Percentiles rank a stretch among this genome's conserved stretches.
phyloP scores from a whole-genome alignment of 1,140 invertebrate species.

The Drosophila bipectinata region DNA sequence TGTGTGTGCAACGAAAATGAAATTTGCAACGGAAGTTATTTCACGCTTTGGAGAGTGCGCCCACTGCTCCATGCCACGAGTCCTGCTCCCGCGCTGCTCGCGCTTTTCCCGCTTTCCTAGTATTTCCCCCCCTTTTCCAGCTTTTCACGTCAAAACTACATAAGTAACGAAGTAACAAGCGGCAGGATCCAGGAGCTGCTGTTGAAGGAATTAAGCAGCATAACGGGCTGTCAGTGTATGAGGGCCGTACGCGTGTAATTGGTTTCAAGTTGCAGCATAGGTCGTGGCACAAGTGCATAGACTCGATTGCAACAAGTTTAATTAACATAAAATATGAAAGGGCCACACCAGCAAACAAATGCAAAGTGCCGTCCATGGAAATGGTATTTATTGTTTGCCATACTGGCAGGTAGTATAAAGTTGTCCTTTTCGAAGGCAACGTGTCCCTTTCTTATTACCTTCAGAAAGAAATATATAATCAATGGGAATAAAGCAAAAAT shows the following conservation, averaged over 20 bases:
- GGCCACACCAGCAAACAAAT: constrained; percentile 48
- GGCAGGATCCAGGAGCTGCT: constrained; percentile 15
- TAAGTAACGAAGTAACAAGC: constrained; percentile 72
- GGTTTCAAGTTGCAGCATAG: constrained; percentile 72
- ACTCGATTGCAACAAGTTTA: constrained; percentile 69
- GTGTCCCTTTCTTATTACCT: not conserved
- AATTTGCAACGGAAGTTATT: constrained; percentile 81
- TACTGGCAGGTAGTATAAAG: constrained; percentile 22
- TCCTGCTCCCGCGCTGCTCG: not conserved
- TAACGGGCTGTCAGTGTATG: constrained; percentile 65
- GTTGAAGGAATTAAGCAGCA: constrained; percentile 69
- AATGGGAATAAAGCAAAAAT: constrained; percentile 16
- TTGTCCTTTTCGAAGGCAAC: constrained; percentile 4
- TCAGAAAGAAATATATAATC: constrained; percentile 24
- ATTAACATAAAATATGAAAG: constrained; percentile 80
- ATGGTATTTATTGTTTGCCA: constrained; percentile 48
- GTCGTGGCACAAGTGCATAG: constrained; percentile 8
- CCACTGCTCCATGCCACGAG: constrained; percentile 12
- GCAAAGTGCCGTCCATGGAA: constrained; percentile 40
- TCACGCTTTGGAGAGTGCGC: constrained; percentile 65
- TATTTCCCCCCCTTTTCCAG: not conserved
- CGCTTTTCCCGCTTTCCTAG: constrained; percentile 7
- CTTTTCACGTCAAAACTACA: constrained; percentile 61
- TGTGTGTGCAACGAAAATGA: constrained; percentile 75
- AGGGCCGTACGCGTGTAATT: constrained; percentile 43